Percentiles rank a stretch among this genome's conserved stretches.
These are phyloP conservation scores for Yasuhikotakia modesta DNA, from an alignment of 2,797 vertebrate genomes.

Conservation along the genomic window DNA sequence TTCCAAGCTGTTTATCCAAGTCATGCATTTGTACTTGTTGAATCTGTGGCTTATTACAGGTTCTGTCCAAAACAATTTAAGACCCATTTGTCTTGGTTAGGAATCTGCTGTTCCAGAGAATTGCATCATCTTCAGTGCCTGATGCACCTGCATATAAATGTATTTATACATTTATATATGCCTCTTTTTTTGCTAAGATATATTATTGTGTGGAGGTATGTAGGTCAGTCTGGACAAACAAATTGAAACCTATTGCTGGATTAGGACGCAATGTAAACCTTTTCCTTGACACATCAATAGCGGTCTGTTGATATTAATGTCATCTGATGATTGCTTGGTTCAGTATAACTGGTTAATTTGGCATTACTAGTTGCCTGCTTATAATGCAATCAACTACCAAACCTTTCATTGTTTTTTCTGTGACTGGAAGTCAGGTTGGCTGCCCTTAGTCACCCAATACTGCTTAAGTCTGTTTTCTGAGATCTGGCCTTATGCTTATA, in stretches of 20 bases:
- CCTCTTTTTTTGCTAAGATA: too few relatives aligned
- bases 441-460: constrained; percentile 3
- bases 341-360: background rate
- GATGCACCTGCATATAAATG: too few relatives aligned
- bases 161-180: too few relatives aligned
- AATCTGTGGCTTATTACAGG: background rate
- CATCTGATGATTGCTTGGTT: background rate
- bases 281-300: background rate
- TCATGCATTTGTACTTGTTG: too few relatives aligned
- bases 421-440: constrained; percentile 5
- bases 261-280: too few relatives aligned
- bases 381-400: background rate
- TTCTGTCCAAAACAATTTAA: background rate
- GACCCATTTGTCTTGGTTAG: too few relatives aligned
- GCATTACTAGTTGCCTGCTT: background rate
- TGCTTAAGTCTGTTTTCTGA: constrained; percentile 41
- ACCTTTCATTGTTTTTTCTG: constrained; percentile 22
- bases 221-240: background rate
- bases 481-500: constrained; percentile 49
- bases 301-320: background rate
- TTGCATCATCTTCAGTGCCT: too few relatives aligned
- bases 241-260: too few relatives aligned
- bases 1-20: background rate
- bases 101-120: too few relatives aligned
- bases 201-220: too few relatives aligned